Percentiles rank a stretch among this genome's conserved stretches.
phyloP scores from a whole-genome alignment of 2,113 vertebrate species.

The Cariama cristata region DNA sequence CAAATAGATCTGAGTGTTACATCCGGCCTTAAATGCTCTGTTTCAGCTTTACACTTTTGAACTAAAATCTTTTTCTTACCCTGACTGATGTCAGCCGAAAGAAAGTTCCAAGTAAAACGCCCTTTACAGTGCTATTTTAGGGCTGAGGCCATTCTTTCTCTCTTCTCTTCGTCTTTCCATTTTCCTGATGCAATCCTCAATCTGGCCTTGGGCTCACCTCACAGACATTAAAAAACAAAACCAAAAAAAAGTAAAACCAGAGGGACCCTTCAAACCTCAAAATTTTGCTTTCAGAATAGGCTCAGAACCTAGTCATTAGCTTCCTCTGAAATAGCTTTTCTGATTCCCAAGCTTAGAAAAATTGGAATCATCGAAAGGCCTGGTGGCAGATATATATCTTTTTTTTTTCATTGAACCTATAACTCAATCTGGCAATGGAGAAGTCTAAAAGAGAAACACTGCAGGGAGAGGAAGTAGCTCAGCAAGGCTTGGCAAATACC shows the following conservation, averaged over 20 bases:
- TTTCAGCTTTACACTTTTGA: slow-evolving; percentile 72
- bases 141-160: slow-evolving; percentile 70
- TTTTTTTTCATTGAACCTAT: background rate
- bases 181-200: slow-evolving; percentile 70
- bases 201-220: slow-evolving; percentile 74
- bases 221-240: slow-evolving; percentile 33
- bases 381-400: background rate
- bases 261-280: slow-evolving; percentile 29
- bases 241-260: background rate
- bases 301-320: slow-evolving; percentile 11
- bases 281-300: slow-evolving; percentile 19
- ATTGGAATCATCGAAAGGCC: background rate
- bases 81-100: slow-evolving; percentile 70
- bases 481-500: slow-evolving; percentile 42
- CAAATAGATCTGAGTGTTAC: background rate
- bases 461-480: background rate
- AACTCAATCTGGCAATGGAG: slow-evolving; percentile 25
- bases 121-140: slow-evolving; percentile 76
- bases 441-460: slow-evolving; percentile 11
- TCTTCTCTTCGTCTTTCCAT: slow-evolving; percentile 63
- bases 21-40: slow-evolving; percentile 56
- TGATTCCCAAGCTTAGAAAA: slow-evolving; percentile 10
- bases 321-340: background rate
- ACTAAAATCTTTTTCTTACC: slow-evolving; percentile 60
- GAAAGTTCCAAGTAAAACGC: slow-evolving; percentile 66